Evolutionary conservation across 1,140 invertebrate genomes (phyloP), one percentile per base, ranked within the genome.

Genomic region (Diplogasteroides magnus): DNA sequence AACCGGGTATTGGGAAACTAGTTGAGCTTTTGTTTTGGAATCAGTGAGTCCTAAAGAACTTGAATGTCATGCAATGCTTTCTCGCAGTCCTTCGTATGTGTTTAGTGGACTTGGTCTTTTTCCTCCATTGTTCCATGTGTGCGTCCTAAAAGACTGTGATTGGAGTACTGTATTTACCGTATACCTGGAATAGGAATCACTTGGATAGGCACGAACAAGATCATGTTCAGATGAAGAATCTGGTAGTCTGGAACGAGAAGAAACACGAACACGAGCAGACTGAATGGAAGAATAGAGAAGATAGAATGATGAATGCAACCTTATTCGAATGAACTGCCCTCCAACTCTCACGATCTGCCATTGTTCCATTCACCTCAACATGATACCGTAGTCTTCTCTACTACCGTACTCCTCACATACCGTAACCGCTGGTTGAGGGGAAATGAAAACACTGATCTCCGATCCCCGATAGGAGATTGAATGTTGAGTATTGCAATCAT

Each of bases 111-210:
- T 48, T 48, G 6, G 37, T 48, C 37, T 48, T 19, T 48, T 48
- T 48, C 37, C 37, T n/a, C n/a, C n/a, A 48, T 19, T 48, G 19
- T 48, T 48, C 37, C 37, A 48, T 11, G 37, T 48, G 19, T 48
- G 6, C 19, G 6, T 48, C 19, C 37, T 19, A 48, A n/a, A n/a
- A n/a, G n/a, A n/a, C n/a, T n/a, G n/a, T n/a, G n/a, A n/a, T n/a
- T n/a, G n/a, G n/a, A n/a, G n/a, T n/a, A n/a, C n/a, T n/a, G n/a
- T n/a, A 88, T 97, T 94, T 84, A 97, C n/a, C n/a, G n/a, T n/a
- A n/a, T n/a, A n/a, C n/a, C n/a, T n/a, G n/a, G 87, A 48, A 97
- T 94, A 1, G 94, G 94, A 72, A 93, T 63, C 67, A 31, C 61
- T 68, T 3, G 67, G 37, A 14, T 29, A 31, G 11, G 62, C 58